Evolutionary conservation across 2,797 vertebrate species (phyloP), one percentile per base, ranked within the genome.

Genomic region (Prunella strophiata): DNA sequence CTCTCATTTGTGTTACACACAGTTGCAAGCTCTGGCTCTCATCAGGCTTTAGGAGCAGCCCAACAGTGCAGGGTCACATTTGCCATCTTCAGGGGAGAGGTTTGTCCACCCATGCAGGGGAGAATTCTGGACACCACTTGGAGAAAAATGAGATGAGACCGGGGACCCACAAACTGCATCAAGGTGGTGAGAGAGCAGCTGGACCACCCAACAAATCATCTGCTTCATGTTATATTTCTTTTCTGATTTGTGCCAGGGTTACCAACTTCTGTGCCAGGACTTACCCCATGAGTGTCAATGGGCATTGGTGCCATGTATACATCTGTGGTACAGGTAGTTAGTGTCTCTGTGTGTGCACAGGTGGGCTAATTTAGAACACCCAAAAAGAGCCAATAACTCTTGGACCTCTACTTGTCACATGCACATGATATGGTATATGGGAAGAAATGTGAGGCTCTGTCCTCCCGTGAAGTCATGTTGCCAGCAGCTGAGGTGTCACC

Each of bases 391-490:
- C 45, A 68, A 13, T 26, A 54, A 18, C 22, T 43, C 45, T 16
- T n/a, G 3, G 20, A 36, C 40, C 36, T 73, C 34, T n/a, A 5
- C 11, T 6, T 42, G 65, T 71, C 57, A 27, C 3, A 1, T 10
- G 27, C 21, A 10, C 1, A 0, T n/a, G 54, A 12, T 45, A 5
- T 0, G 8, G 48, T 4, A 3, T 7, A 34, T 12, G 63, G 85
- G 55, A 40, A 45, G 30, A 50, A 23, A 18, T 5, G 20, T 13
- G 38, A 22, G 58, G 61, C 21, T 47, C 12, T 18, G 42, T 70
- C 10, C 1, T 6, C 16, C 0, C 0, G 29, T 12, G 40, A 54
- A 27, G 32, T 23, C 19, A 2, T 9, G 2, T 6, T 50, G 34
- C 30, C 25, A 4, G 34, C 72, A 61, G 72, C 76, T 50, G 58